A percentile compares a stretch with the other conserved stretches of the same genome.
phyloP scores from a whole-genome alignment of 2,797 vertebrate species.

The Gephyroberyx darwinii region DNA sequence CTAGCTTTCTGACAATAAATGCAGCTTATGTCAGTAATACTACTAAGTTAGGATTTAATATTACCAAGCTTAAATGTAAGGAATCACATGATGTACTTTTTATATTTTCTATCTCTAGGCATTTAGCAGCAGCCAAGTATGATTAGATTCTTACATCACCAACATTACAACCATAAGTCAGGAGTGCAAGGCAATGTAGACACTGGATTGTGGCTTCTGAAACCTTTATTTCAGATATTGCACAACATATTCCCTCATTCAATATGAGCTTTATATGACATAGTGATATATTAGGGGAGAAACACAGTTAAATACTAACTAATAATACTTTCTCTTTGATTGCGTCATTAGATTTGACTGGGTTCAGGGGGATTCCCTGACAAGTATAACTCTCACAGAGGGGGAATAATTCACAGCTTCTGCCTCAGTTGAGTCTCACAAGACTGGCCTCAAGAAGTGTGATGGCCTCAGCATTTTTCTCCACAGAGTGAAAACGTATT shows the following conservation, averaged over 20 bases:
- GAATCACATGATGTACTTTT: not conserved
- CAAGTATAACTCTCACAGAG: conserved; percentile 69
- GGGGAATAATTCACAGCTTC: conserved; percentile 76
- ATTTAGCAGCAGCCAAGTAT: not conserved
- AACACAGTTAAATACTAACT: conserved; percentile 28
- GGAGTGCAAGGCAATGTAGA: not conserved
- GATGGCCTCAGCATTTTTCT: conserved; percentile 83
- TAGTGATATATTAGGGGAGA: conserved; percentile 25
- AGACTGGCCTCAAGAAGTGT: conserved; percentile 80
- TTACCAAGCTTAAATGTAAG: not conserved
- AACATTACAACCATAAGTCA: not conserved
- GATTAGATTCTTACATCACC: not conserved
- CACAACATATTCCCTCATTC: not conserved
- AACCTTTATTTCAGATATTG: not conserved
- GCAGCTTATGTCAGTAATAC: not conserved
- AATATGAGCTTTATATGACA: conserved; percentile 9
- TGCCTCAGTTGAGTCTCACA: conserved; percentile 77
- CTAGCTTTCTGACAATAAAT: not conserved
- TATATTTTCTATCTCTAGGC: not conserved
- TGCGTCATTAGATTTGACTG: conserved; percentile 63
- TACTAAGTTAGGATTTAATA: not conserved
- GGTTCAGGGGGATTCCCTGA: conserved; percentile 62
- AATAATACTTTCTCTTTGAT: conserved; percentile 58
- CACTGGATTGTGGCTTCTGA: not conserved
- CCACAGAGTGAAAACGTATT: conserved; percentile 83